A percentile compares a stretch with the other conserved stretches of the same genome.
Conservation (phyloP, 2,113 vertebrate species). For the Taurulus bubalis region DNA sequence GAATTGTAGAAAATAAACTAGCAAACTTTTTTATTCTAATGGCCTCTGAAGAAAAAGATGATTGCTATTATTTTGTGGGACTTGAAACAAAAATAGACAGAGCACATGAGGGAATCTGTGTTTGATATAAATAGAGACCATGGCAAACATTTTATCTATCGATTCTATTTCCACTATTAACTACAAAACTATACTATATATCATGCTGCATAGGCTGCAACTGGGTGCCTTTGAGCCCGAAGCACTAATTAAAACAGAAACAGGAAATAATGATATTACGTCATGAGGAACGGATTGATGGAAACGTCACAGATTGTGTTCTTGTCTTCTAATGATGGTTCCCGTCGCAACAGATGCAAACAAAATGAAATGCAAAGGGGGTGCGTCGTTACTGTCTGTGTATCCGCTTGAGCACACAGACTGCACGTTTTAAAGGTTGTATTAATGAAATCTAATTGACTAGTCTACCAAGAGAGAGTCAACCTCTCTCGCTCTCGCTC, state of each 20-base stretch:
- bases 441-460: background rate
- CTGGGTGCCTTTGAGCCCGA: background rate
- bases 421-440: background rate
- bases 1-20: background rate
- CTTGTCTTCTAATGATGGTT: background rate
- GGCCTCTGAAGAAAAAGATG: background rate
- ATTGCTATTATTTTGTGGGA: background rate
- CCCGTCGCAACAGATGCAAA: background rate
- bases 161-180: background rate
- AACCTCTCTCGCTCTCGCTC: background rate
- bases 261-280: background rate
- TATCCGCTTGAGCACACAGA: background rate
- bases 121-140: background rate
- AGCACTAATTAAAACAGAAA: background rate
- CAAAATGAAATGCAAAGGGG: background rate
- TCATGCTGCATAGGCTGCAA: background rate
- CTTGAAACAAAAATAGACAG: background rate
- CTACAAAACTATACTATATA: too few relatives aligned
- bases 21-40: background rate
- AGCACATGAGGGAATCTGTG: background rate
- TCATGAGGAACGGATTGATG: background rate
- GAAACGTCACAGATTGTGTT: background rate
- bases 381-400: background rate
- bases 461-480: background rate
- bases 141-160: background rate